Conservation (phyloP, 2,888 invertebrate species). For the Campaea margaritaria region DNA sequence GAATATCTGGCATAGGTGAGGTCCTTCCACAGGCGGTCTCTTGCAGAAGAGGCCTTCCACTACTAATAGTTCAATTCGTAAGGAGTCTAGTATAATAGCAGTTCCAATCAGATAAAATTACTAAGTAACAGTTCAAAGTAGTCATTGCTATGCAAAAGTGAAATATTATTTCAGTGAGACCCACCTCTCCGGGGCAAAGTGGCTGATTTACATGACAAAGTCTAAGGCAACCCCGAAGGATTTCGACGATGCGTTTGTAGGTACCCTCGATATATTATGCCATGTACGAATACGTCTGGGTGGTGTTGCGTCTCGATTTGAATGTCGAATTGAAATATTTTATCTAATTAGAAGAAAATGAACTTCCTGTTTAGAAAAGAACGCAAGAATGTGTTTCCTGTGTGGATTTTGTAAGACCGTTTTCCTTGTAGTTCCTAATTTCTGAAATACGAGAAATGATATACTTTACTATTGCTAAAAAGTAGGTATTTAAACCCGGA, state of each 20-base stretch:
- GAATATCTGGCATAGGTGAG: no score
- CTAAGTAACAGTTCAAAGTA: constrained; percentile 42
- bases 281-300: constrained; percentile 3
- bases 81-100: no score
- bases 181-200: constrained; percentile 64
- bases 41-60: no score
- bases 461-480: no score
- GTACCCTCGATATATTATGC: constrained; percentile 31
- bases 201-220: constrained; percentile 81
- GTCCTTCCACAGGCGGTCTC: no score
- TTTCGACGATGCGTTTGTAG: constrained; percentile 57
- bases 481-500: no score
- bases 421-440: no score
- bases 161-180: constrained; percentile 73
- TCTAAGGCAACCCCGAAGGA: constrained; percentile 70
- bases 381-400: no score
- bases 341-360: background rate
- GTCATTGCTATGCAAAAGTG: constrained; percentile 55
- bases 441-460: no score
- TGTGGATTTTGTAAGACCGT: no score
- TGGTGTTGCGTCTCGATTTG: constrained; percentile 7
- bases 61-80: no score
- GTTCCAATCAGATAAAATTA: constrained; percentile 5
- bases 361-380: no score
- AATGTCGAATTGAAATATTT: constrained; percentile 7